Conservation (phyloP, 2,113 vertebrate species). For the Amphilophus citrinellus region DNA sequence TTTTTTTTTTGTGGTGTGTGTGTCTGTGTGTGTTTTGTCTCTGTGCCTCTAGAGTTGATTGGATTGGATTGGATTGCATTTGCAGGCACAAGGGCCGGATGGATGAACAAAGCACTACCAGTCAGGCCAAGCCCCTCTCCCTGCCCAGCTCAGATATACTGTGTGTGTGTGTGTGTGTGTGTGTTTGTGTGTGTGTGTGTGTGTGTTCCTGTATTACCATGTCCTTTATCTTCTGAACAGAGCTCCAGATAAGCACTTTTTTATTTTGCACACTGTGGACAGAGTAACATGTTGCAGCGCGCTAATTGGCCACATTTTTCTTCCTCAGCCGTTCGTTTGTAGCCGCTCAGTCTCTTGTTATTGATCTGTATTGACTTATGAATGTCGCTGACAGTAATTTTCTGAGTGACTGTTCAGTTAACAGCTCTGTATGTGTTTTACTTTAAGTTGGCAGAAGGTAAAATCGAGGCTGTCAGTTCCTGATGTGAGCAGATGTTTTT, state of each 20-base stretch:
- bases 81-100: slow-evolving; percentile 42
- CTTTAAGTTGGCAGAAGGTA: background rate
- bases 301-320: background rate
- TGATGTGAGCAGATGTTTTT: background rate
- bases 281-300: background rate
- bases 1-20: slow-evolving; percentile 9
- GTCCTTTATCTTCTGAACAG: background rate
- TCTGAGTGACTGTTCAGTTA: background rate
- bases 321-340: background rate
- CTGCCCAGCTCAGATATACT: slow-evolving; percentile 2
- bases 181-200: background rate
- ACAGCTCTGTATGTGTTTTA: background rate
- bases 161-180: too few relatives aligned
- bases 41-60: slow-evolving; percentile 37
- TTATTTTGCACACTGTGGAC: background rate
- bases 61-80: slow-evolving; percentile 45
- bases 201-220: background rate
- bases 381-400: background rate
- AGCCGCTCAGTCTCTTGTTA: background rate
- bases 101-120: slow-evolving; percentile 46
- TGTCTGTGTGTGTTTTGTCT: slow-evolving; percentile 25
- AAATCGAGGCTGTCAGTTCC: background rate
- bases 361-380: background rate
- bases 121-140: background rate
- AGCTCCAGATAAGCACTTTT: background rate